Evolutionary conservation across 2,113 vertebrate species (phyloP).

Genomic region (Oreocharis arfaki): DNA sequence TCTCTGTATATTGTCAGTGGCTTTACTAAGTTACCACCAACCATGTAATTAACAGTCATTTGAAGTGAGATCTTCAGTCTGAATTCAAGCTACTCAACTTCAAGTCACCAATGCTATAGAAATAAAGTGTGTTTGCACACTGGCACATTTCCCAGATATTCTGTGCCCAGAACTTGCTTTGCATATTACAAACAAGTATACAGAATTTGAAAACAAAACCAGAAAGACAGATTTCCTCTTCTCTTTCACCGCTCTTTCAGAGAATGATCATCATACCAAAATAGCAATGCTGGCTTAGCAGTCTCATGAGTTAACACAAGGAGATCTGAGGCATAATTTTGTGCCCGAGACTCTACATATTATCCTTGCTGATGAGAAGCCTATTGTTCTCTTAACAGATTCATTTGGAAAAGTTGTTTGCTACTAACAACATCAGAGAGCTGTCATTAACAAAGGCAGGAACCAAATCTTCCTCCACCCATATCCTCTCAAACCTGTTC

Average conservation of each 20-base stretch:
- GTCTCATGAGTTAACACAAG: background rate
- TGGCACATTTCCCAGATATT: background rate
- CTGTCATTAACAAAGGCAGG: background rate
- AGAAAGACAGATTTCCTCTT: background rate
- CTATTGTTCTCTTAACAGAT: background rate
- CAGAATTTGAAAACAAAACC: background rate
- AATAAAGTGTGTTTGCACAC: background rate
- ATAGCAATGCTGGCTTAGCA: background rate
- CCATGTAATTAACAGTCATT: background rate
- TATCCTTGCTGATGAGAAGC: background rate
- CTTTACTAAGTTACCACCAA: background rate
- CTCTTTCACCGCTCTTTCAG: background rate
- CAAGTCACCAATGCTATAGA: background rate
- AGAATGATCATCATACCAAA: background rate
- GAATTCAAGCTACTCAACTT: background rate
- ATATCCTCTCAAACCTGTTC: background rate
- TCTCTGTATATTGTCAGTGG: background rate
- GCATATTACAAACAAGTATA: background rate
- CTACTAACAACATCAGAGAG: background rate
- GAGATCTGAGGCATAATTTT: background rate
- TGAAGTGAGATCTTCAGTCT: background rate
- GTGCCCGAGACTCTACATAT: background rate
- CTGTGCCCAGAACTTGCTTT: background rate
- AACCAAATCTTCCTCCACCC: background rate
- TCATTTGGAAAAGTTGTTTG: background rate